Percentiles rank a stretch among this genome's conserved stretches.
phyloP scores from a whole-genome alignment of 2,888 invertebrate species.

The Catocala sponsa region DNA sequence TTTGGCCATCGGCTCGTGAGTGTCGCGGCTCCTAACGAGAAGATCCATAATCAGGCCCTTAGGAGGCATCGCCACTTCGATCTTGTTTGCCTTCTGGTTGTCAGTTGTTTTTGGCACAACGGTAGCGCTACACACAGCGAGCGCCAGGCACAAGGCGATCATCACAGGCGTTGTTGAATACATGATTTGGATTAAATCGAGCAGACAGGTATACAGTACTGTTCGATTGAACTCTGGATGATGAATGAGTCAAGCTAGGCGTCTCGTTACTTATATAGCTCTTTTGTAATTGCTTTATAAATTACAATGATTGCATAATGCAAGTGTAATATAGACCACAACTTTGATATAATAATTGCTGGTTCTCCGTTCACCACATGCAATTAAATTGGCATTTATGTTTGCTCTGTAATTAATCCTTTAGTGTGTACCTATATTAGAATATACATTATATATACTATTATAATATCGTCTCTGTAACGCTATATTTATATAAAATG shows the following conservation, averaged over 20 bases:
- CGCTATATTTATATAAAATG: no score
- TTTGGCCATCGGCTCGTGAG: slow-evolving; percentile 2
- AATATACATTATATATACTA: no score
- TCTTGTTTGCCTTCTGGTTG: background rate
- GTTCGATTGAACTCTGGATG: background rate
- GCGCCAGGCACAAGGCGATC: background rate
- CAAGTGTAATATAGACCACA: no score
- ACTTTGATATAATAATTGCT: no score
- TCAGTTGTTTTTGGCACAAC: background rate
- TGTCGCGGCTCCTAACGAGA: background rate
- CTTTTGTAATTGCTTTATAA: background rate
- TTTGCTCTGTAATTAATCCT: no score
- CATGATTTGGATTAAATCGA: slow-evolving; percentile 2
- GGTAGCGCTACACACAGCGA: background rate
- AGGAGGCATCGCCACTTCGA: slow-evolving; percentile 10
- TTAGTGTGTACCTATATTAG: no score
- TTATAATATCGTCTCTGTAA: no score
- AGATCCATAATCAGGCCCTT: slow-evolving; percentile 14
- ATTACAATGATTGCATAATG: background rate
- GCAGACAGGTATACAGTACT: background rate
- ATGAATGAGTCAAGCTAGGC: background rate
- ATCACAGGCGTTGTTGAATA: background rate
- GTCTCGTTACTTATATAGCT: background rate
- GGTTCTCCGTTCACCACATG: no score
- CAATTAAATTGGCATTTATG: no score